Conservation (phyloP, 2,888 invertebrate species). For the Tachina grossa region DNA sequence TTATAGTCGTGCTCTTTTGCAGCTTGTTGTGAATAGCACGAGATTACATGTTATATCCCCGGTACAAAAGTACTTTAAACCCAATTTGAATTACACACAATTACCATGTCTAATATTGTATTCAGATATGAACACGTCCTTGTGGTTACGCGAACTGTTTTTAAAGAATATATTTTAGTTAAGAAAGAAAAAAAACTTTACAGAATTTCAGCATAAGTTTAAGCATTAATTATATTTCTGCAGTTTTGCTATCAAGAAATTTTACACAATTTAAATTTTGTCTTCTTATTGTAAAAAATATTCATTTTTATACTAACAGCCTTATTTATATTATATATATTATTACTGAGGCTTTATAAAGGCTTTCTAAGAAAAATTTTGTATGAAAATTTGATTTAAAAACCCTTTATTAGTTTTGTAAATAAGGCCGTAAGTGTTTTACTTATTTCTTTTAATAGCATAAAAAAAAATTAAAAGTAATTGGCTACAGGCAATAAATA, state of each 20-base stretch:
- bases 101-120: constrained; percentile 1
- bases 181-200: not conserved
- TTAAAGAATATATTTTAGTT: constrained; percentile 3
- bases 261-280: constrained; percentile 22
- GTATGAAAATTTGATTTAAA: no score
- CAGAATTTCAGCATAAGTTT: constrained; percentile 57
- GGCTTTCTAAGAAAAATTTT: no score
- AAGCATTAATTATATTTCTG: constrained; percentile 47
- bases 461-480: no score
- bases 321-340: no score
- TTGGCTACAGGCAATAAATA: no score
- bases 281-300: not conserved
- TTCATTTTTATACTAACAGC: no score
- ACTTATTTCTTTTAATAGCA: no score
- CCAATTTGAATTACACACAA: constrained; percentile 62
- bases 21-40: constrained; percentile 50
- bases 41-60: constrained; percentile 54
- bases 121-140: not conserved
- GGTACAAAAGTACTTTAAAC: constrained; percentile 54
- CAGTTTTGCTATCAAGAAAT: constrained; percentile 44
- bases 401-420: no score
- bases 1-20: constrained; percentile 46
- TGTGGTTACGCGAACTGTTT: not conserved
- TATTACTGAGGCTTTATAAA: no score
- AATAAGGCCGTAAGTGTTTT: no score